Conservation (phyloP, 2,888 invertebrate genomes). For the Tachina lurida region DNA sequence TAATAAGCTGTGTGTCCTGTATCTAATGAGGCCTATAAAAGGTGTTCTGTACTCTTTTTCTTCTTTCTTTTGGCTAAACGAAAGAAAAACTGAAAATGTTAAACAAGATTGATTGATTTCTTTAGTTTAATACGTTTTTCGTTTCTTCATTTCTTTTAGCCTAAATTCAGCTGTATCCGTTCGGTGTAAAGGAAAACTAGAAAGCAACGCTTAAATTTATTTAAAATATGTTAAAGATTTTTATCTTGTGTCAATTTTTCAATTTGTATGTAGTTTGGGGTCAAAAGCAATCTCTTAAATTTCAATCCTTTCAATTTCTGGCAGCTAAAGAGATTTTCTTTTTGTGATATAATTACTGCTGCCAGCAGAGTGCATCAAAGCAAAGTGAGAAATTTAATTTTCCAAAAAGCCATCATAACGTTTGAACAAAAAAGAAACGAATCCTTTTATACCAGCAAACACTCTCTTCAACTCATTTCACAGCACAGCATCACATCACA, state of each 20-base stretch:
- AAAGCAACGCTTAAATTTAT: background rate
- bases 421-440: constrained; percentile 1
- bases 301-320: constrained; percentile 39
- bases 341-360: constrained; percentile 40
- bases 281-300: constrained; percentile 48
- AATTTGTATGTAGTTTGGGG: constrained; percentile 28
- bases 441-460: constrained; percentile 38
- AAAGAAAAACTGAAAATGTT: constrained; percentile 37
- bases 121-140: constrained; percentile 19
- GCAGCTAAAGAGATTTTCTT: constrained; percentile 53
- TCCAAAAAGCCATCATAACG: constrained; percentile 65
- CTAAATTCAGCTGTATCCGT: constrained; percentile 54
- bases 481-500: constrained; percentile 25
- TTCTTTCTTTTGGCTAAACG: background rate
- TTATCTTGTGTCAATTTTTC: constrained; percentile 16
- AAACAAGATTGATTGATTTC: constrained; percentile 66
- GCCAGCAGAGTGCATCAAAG: background rate
- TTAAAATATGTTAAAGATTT: constrained; percentile 27
- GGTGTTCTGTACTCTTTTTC: constrained; percentile 51
- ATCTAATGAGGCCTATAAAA: constrained; percentile 67
- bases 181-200: constrained; percentile 8
- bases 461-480: constrained; percentile 37
- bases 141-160: background rate
- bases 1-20: constrained; percentile 62
- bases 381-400: constrained; percentile 72